Base-by-base conservation (phyloP, 2,888 invertebrate genomes). In the Drosophila fungiperda region DNA sequence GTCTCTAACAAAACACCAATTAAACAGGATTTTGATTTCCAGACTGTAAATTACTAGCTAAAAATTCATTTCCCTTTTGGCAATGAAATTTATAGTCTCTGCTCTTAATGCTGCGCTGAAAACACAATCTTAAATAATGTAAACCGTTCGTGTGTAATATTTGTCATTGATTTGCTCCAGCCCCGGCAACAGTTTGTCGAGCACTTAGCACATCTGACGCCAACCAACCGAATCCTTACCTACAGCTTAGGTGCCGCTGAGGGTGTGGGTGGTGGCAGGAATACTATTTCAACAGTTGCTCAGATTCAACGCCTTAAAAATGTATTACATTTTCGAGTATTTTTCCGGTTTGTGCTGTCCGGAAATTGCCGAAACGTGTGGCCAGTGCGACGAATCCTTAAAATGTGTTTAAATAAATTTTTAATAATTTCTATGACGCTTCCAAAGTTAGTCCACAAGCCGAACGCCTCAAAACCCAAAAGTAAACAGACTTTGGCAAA, bases 351-450 rank as follows among this genome's bases (percentile, higher is more conserved):
- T 70, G 26, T 84, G 89, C 75, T 88, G 72, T 76, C 87, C 89
- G 87, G 87, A 87, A 90, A 87, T 87, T 90, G 87, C 87, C 52
- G 68, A 87, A 90, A 89, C 90, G 90, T 87, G 90, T 89, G 87
- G 85, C 78, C 82, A 70, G 74, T 83, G 74, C 64, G 74, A 61
- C 80, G 63, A 82, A 77, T 85, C 83, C 80, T 74, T 76, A 75
- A 83, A 89, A 89, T 85, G 88, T 88, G 72, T 81, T 68, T 66
- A 88, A 89, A 87, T 87, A 87, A 82, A 87, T 87, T 89, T 90
- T 87, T 89, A 90, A 87, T 87, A 90, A 87, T 90, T 87, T 87
- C 76, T 79, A 82, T 85, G 71, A 57, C 52, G 58, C 69, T 57
- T 52, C 67, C 33, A 64, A 42, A 61, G 38, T 38, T 50, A 36